Evolutionary conservation across 2,113 vertebrate species (phyloP).

Genomic region (Melanostigma gelatinosum): DNA sequence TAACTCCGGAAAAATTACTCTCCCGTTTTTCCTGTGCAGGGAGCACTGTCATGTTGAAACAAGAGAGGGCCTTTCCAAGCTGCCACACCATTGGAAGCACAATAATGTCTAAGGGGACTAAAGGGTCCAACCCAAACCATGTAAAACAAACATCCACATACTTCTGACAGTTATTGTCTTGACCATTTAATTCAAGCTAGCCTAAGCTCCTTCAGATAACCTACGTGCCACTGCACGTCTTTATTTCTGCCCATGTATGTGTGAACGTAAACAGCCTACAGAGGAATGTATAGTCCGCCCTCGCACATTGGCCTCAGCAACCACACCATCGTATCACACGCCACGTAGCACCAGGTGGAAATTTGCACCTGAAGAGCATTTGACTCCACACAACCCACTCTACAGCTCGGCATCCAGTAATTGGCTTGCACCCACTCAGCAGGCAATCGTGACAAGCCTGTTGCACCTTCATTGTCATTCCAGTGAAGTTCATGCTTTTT

Average conservation of each 20-base stretch:
- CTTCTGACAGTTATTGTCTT: background rate
- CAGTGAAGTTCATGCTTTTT: slow-evolving; percentile 2
- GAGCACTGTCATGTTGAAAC: no score
- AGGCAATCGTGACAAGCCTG: slow-evolving; percentile 14
- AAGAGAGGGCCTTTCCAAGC: no score
- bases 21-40: no score
- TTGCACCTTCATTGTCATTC: slow-evolving; percentile 37
- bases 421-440: slow-evolving; percentile 50
- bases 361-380: slow-evolving; percentile 59
- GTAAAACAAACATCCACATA: background rate
- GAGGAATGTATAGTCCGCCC: slow-evolving; percentile 42
- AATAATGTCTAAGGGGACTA: background rate
- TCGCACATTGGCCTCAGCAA: slow-evolving; percentile 35
- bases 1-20: no score
- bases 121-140: background rate
- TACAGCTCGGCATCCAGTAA: slow-evolving; percentile 28
- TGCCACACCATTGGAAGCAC: background rate
- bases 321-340: slow-evolving; percentile 30
- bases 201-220: background rate
- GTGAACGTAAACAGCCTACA: background rate
- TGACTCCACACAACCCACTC: slow-evolving; percentile 44
- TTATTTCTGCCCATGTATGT: background rate
- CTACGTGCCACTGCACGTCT: background rate
- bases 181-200: background rate
- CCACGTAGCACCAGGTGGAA: slow-evolving; percentile 26